Evolutionary conservation across 2,888 invertebrate genomes (phyloP), one percentile per base, ranked within the genome.

Genomic region (Brachylomia viminalis): DNA sequence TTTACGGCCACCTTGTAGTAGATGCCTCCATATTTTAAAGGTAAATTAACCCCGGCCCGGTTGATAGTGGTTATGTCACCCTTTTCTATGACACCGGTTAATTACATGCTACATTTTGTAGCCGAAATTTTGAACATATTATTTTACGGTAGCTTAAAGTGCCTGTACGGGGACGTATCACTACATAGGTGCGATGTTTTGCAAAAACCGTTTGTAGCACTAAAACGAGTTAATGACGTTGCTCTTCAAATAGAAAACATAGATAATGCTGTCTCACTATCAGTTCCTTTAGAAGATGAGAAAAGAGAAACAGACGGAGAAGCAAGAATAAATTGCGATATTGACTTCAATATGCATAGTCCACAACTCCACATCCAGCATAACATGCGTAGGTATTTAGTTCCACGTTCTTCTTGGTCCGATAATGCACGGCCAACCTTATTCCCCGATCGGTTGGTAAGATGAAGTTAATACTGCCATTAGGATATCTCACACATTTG

Each of bases 401-500:
- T 81, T 89, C 87, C 75, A 47, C 58, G 86, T 83, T 72, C 72
- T 72, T 68, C 71, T 82, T 74, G 74, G 76, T 77, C 69, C 88
- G 91, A 91, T 93, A 93, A 92, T 92, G 90, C 89, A 90, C 82
- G 83, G 82, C 82, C 90, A 88, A 91, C 92, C 92, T 91, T 90
- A 90, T 91, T 92, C 89, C 80, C 82, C 89, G 93, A 93, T 93
- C 92, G 93, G 90, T 76, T 90, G 90, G 89, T 90, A 92, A 94
- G 93, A 93, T 93, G 93, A 92, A 91, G 91, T 91, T 93, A 93
- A 94, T 93, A 90, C 91, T 77, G 86, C 93, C 91, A 93, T 94
- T 94, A 93, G 91, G 93, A 93, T 93, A 93, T 94, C 92, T 92
- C 90, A 91, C 90, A 90, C 91, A 92, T 94, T 94, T 90, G 91